A percentile compares a stretch with the other conserved stretches of the same genome.
These are phyloP conservation scores for Drosophila villosipedis DNA, from an alignment of 2,888 invertebrate species.

Conservation along the genomic window DNA sequence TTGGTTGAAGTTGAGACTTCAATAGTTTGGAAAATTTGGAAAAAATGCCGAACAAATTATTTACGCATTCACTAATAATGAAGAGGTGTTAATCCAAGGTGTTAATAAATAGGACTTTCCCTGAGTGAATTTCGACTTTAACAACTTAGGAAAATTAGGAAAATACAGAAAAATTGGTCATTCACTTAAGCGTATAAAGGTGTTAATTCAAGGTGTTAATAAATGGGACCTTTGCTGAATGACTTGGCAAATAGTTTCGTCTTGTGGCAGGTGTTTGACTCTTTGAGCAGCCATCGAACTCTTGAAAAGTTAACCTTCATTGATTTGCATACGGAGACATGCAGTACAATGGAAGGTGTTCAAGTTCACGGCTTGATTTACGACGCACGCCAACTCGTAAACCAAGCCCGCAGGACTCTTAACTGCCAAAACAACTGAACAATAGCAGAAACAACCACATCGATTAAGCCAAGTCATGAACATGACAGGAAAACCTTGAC, in stretches of 20 bases:
- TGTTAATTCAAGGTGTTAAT: neutral
- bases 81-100: neutral
- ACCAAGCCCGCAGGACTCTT: conserved; percentile 48
- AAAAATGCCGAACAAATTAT: neutral
- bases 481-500: conserved; percentile 61
- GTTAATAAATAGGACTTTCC: neutral
- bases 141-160: neutral
- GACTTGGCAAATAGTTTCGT: neutral
- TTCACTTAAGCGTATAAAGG: neutral
- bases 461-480: conserved; percentile 50
- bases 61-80: neutral
- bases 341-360: conserved; percentile 54
- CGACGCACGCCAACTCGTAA: conserved; percentile 63
- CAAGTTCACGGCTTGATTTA: conserved; percentile 77
- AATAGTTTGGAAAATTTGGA: neutral
- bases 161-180: neutral
- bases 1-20: neutral
- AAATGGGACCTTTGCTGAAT: neutral
- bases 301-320: conserved; percentile 21
- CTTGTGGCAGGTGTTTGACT: neutral
- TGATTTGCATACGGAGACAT: conserved; percentile 66
- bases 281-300: conserved; percentile 44
- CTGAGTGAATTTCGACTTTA: neutral
- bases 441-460: conserved; percentile 37
- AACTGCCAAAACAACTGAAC: conserved; percentile 10